Base-by-base conservation (phyloP, 2,888 invertebrate species). In the Neuroscelio doddi region DNA sequence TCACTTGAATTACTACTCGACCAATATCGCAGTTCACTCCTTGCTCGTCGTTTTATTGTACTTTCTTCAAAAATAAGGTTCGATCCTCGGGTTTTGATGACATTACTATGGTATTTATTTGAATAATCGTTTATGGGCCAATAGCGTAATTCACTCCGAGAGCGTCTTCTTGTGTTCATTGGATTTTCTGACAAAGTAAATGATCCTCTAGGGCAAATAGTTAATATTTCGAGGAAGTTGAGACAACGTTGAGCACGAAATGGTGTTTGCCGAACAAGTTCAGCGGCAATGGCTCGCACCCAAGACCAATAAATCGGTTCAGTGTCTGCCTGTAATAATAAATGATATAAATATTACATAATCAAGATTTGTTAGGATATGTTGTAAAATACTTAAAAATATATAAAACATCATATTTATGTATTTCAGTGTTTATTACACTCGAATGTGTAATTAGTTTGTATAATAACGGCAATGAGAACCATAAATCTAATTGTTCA, bases 201-300 rank as follows among this genome's bases (percentile, higher is more conserved):
- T 78, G 87, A 83, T 27, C 83, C 83, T 78, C 86, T 86, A 80
- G 82, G 88, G 49, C 90, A 88, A 44, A 90, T 88, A 66, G 89
- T 88, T 55, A 91, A 80, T 68, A 92, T 92, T 80, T 91, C 92
- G 76, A 92, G 83, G 80, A 92, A 92, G 78, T 91, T 90, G 58
- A 92, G 88, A 57, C 85, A 86, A 1, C 85, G 80, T 38, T 85
- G 82, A 68, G 90, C 89, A 44, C 91, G 90, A 68, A 92, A 85
- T 14, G 92, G 92, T 24, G 92, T 92, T 81, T 92, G 92, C 1
- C 91, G 88, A 69, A 92, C 90, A 68, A 92, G 87, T 81, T 92
- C 92, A 67, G 91, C 89, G 49, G 92, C 92, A 64, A 92, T 88
- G 52, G 91, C 90, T 76, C 90, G 90, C 76, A 91, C 91, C 92